These are phyloP conservation scores for Aspidapion aeneum DNA, from an alignment of 2,888 invertebrate genomes.

Conservation along the genomic window DNA sequence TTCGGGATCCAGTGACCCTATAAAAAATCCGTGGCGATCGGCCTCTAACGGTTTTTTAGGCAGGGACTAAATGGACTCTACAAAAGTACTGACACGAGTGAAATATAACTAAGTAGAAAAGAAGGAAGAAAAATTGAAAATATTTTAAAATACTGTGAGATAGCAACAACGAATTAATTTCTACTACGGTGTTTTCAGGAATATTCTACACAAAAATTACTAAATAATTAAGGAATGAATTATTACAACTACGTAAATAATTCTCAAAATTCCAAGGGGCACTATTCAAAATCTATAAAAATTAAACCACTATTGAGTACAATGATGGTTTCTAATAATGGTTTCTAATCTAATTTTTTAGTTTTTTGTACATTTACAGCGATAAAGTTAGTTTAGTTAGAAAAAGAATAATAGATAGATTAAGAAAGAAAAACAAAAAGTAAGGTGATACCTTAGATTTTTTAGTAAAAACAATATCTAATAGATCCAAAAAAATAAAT, in stretches of 20 bases:
- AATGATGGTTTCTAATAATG: background rate
- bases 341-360: background rate
- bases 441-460: background rate
- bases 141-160: background rate
- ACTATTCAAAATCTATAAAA: background rate
- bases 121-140: background rate
- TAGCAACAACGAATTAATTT: background rate
- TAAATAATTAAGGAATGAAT: background rate
- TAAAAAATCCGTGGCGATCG: no score
- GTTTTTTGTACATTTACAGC: slow-evolving; percentile 25
- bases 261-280: background rate
- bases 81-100: background rate
- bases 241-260: background rate
- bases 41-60: no score
- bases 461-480: no score
- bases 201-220: background rate
- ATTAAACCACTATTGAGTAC: background rate
- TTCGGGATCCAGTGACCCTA: no score
- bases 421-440: background rate
- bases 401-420: slow-evolving; percentile 6
- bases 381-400: slow-evolving; percentile 13
- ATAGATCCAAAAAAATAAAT: no score
- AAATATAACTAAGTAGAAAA: background rate
- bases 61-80: no score
- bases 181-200: background rate